A percentile compares a stretch with the other conserved stretches of the same genome.
phyloP scores from a whole-genome alignment of 2,113 vertebrate species.

The Calyptomena viridis region DNA sequence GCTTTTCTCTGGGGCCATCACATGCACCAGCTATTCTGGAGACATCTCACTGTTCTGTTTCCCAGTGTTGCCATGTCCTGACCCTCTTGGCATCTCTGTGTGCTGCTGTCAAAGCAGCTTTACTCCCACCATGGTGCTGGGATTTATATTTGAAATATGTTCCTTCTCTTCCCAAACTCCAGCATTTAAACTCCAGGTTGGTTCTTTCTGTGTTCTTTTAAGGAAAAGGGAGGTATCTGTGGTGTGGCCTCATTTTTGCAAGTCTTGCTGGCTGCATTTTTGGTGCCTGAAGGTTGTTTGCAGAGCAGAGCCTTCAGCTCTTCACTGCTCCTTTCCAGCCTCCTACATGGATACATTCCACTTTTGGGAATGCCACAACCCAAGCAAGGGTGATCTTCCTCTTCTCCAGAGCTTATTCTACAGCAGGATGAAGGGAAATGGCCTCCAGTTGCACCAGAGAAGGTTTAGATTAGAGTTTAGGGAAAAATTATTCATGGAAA shows the following conservation, averaged over 20 bases:
- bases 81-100: neutral
- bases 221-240: neutral
- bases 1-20: neutral
- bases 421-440: neutral
- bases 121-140: neutral
- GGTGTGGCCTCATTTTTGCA: neutral
- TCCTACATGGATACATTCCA: fast-evolving
- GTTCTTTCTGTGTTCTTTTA: neutral
- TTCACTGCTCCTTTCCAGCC: neutral
- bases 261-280: neutral
- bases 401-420: neutral
- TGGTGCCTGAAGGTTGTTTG: neutral
- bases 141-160: neutral
- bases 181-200: neutral
- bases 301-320: neutral
- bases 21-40: neutral
- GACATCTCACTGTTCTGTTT: neutral
- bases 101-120: neutral
- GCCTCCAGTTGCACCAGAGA: neutral
- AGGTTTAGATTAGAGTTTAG: neutral
- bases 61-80: neutral
- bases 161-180: neutral
- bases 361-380: neutral
- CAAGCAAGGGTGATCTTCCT: neutral
- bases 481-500: neutral